Evolutionary conservation across 2,797 vertebrate genomes (phyloP), one percentile per base, ranked within the genome.

Genomic region (Enteromius argenteus): DNA sequence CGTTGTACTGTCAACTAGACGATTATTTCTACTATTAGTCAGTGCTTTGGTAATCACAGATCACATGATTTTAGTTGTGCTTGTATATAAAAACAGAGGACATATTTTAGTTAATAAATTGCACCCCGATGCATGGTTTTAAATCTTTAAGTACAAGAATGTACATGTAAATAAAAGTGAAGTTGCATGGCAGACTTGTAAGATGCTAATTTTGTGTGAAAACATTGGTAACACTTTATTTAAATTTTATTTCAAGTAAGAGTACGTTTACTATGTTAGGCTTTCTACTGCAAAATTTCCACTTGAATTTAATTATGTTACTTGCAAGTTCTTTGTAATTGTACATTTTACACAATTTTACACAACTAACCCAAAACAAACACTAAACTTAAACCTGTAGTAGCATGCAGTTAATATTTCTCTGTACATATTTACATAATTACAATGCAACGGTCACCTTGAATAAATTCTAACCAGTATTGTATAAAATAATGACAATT

Each of bases 1-100:
- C 21, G 42, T 23, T 49, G 53, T 46, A 19, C 17, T 46, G 35
- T 35, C 19, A 49, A n/a, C 53, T 35, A 60, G 17, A 60, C 1
- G 11, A 42, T 69, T 39, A 27, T 30, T 64, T 71, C n/a, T 71
- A 53, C 13, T 35, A n/a, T 11, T 21, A 69, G 79, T 80, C 49
- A 4, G 27, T 62, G 56, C 15, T 62, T 68, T 66, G 32, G 21
- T 74, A 53, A 56, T 74, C 17, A 53, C 21, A 1, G 13, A 51
- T 79, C 46, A 39, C 44, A 4, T 69, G n/a, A 17, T n/a, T 80
- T 14, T 6, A 21, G 11, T 14, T 71, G 5, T 30, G 49, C 30
- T 58, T 56, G 35, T 27, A 39, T 79, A 14, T 66, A 21, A 27
- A 4, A 17, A 60, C 39, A 71, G 39, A 15, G 1, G 2, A 23